Evolutionary conservation across 2,797 vertebrate genomes (phyloP).

Genomic region (Falco naumanni): DNA sequence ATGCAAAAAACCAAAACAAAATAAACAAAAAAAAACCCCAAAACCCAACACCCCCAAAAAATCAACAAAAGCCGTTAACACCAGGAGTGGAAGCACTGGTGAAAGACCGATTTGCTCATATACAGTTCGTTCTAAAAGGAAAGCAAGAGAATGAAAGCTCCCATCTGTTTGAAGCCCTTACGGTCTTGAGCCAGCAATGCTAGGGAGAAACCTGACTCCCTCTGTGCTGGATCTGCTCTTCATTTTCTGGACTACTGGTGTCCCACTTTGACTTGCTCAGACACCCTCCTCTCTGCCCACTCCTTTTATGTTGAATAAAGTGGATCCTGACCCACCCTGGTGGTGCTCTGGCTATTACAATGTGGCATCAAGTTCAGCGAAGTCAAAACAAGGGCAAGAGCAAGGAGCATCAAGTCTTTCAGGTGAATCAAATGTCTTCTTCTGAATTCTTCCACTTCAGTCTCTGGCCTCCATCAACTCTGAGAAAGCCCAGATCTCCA

Average conservation of each 20-base stretch:
- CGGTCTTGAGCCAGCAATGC: not conserved
- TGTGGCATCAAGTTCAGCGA: not conserved
- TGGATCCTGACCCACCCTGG: not conserved
- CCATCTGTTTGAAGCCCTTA: not conserved
- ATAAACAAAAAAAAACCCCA: not conserved
- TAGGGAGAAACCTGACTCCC: not conserved
- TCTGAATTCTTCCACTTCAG: not conserved
- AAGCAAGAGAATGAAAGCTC: constrained; percentile 30
- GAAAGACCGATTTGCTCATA: not conserved
- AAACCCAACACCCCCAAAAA: not conserved
- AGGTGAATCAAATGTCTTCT: not conserved
- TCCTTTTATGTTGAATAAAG: not conserved
- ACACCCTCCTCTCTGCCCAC: not conserved
- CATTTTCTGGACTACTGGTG: not conserved
- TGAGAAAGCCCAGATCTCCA: not conserved
- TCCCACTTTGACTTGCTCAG: not conserved
- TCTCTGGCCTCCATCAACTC: not conserved
- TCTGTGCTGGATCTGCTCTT: not conserved
- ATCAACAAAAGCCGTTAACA: not conserved
- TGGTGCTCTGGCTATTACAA: not conserved
- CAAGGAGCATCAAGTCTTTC: not conserved
- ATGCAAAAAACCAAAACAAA: not conserved
- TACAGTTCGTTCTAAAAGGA: not conserved
- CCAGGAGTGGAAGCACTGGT: not conserved
- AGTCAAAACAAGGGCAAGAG: not conserved